Conservation (phyloP, 2,888 invertebrate genomes). For the Cybosia mesomella region DNA sequence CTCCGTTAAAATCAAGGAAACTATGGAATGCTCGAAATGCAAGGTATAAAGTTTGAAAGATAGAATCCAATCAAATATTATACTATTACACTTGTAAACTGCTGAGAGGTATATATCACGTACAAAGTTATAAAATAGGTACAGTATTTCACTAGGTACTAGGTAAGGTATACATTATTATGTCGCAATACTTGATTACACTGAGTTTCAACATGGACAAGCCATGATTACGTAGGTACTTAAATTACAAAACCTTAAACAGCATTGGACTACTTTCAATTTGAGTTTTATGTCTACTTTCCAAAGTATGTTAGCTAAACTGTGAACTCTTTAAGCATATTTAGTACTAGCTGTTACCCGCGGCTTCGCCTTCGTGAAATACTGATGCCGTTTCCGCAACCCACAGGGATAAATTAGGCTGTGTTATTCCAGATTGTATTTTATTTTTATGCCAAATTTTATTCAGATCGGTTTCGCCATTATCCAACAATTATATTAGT, state of each 20-base stretch:
- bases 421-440: too few relatives aligned
- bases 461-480: too few relatives aligned
- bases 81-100: not conserved
- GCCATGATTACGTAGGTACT: constrained; percentile 30
- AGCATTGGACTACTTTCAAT: constrained; percentile 4
- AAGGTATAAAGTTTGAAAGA: not conserved
- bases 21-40: too few relatives aligned
- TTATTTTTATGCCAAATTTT: too few relatives aligned
- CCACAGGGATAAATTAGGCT: too few relatives aligned
- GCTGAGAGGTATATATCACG: constrained; percentile 21
- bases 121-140: constrained; percentile 17
- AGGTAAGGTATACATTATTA: constrained; percentile 4
- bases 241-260: not conserved
- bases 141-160: constrained; percentile 25
- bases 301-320: not conserved
- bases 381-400: not conserved
- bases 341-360: not conserved
- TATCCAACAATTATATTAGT: too few relatives aligned
- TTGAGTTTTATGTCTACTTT: constrained; percentile 3
- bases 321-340: not conserved
- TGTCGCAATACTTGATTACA: constrained; percentile 42
- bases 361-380: not conserved
- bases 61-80: not conserved
- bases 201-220: constrained; percentile 46
- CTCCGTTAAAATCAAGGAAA: not conserved